Evolutionary conservation across 2,888 invertebrate species (phyloP), one percentile per base, ranked within the genome.

Genomic region (Neocrepidodera transversa): DNA sequence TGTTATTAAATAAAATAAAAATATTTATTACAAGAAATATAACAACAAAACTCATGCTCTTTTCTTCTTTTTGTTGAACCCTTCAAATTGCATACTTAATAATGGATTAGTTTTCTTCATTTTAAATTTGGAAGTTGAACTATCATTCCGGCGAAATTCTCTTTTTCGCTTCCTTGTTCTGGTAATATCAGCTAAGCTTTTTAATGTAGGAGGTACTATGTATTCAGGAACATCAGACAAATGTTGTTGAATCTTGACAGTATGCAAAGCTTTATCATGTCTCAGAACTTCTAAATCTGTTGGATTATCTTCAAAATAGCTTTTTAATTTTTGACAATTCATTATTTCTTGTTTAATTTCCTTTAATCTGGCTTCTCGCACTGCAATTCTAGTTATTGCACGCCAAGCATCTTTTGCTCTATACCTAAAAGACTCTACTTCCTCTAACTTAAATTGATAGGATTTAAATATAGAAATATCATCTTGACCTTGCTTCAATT

Each of bases 371-470:
- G 97, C 97, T 79, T 98, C 97, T 43, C 95, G 84, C 1, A 99
- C 91, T 0, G 97, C 96, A 60, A 95, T 90, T 71, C 91, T 87
- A 0, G 98, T 98, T 6, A 97, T 94, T 1, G 96, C 92, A 72
- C 92, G 87, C 91, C 97, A 92, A 2, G 96, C 98, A 83, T 99
- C 98, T 74, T 91, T 87, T 0, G 97, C 92, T 68, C 99, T 84
- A 81, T 99, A 97, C 64, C 93, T 84, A 79, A 99, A 98, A 0
- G 97, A 92, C 77, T 98, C 97, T 47, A 99, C 91, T 81, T 99
- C 97, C 63, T 95, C 92, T 79, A 98, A 83, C 71, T 92, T 92
- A 77, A 99, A 97, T 75, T 95, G 89, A 80, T 96, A 99, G 56
- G 93, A 91, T 78, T 88, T 88, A 64, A 90, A 79, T 42, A 87